These are phyloP conservation scores for Fundulus diaphanus DNA, from an alignment of 2,797 vertebrate genomes.

Conservation along the genomic window DNA sequence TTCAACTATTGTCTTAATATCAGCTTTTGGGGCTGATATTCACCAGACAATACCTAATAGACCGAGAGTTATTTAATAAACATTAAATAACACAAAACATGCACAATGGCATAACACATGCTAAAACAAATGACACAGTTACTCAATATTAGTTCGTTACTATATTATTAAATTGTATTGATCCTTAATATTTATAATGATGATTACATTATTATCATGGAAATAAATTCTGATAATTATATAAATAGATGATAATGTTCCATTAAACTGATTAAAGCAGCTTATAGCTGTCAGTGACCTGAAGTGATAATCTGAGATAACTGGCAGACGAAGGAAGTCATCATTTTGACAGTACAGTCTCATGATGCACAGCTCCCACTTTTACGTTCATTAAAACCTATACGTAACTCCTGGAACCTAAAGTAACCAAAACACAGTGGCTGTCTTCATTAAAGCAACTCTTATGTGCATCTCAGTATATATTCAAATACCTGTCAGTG, in stretches of 20 bases:
- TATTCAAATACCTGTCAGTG: constrained; percentile 72
- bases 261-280: constrained; percentile 23
- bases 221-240: neutral
- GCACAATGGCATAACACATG: too few relatives aligned
- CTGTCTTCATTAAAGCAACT: constrained; percentile 69
- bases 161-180: neutral
- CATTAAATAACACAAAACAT: too few relatives aligned
- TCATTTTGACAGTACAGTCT: constrained; percentile 22
- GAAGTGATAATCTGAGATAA: constrained; percentile 25
- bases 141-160: too few relatives aligned
- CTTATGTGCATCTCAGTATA: constrained; percentile 56
- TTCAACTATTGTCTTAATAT: too few relatives aligned
- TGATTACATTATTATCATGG: too few relatives aligned
- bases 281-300: constrained; percentile 11
- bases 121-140: neutral
- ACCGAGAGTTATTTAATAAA: too few relatives aligned
- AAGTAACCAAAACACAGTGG: constrained; percentile 48
- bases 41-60: too few relatives aligned
- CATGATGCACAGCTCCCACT: constrained; percentile 23
- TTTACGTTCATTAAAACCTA: constrained; percentile 38
- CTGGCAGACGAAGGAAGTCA: constrained; percentile 8
- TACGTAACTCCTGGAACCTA: constrained; percentile 42
- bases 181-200: too few relatives aligned
- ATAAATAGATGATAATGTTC: constrained; percentile 7
- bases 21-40: too few relatives aligned